Percentiles rank a stretch among this genome's conserved stretches.
phyloP scores from a whole-genome alignment of 2,113 vertebrate species.

The Nipponia nippon region DNA sequence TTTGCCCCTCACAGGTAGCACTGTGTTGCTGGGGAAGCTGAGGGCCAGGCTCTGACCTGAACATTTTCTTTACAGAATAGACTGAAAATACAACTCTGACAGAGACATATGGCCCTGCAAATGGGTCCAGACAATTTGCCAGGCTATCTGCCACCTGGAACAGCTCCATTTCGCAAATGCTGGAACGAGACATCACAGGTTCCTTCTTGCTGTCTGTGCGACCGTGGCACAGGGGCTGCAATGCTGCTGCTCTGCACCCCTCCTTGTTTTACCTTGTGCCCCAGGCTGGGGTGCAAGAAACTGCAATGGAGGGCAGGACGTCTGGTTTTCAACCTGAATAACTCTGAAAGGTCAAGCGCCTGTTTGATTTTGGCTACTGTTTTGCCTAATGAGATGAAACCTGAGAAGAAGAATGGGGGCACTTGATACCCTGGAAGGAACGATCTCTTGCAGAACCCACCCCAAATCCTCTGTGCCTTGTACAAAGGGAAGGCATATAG shows the following conservation, averaged over 20 bases:
- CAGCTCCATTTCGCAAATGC: not conserved
- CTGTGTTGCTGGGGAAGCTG: not conserved
- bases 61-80: not conserved
- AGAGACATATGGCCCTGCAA: conserved; percentile 20
- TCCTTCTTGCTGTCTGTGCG: not conserved
- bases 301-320: not conserved
- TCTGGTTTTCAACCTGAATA: not conserved
- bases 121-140: conserved; percentile 32
- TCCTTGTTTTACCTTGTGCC: not conserved
- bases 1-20: not conserved
- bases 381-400: not conserved
- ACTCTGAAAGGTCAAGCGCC: not conserved
- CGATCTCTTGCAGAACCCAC: not conserved
- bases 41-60: not conserved
- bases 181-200: not conserved
- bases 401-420: not conserved
- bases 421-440: not conserved
- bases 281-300: not conserved
- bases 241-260: not conserved
- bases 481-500: not conserved
- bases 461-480: not conserved
- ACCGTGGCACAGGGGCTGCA: not conserved
- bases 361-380: not conserved
- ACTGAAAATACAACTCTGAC: not conserved
- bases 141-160: conserved; percentile 50